A percentile compares a stretch with the other conserved stretches of the same genome.
Conservation (phyloP, 2,113 vertebrate species). For the human region DNA sequence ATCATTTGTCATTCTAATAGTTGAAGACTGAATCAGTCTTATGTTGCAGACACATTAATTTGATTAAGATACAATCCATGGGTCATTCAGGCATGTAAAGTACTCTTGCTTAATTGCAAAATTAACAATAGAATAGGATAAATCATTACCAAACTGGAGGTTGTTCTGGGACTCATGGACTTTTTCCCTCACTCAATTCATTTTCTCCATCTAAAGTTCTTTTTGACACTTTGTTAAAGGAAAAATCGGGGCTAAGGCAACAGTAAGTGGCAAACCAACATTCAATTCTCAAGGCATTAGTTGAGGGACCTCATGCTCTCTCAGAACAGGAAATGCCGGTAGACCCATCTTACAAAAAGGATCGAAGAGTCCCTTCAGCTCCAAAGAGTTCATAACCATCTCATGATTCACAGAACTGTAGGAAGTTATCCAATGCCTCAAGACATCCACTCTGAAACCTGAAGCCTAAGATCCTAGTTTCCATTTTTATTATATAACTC, state of each 20-base stretch:
- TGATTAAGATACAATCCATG: slow-evolving; percentile 38
- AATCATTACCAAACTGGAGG: not conserved
- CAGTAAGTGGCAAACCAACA: not conserved
- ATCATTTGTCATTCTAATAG: slow-evolving; percentile 2
- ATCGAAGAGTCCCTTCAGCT: not conserved
- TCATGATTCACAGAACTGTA: not conserved
- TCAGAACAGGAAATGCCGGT: not conserved
- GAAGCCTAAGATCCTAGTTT: not conserved
- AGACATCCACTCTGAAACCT: slow-evolving; percentile 5
- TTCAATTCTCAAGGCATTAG: not conserved
- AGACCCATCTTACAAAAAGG: not conserved
- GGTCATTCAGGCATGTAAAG: not conserved
- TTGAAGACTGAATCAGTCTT: slow-evolving; percentile 24
- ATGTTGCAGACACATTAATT: slow-evolving; percentile 67
- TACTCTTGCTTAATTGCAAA: slow-evolving; percentile 62
- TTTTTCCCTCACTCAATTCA: slow-evolving; percentile 3
- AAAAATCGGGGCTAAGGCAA: slow-evolving; percentile 1
- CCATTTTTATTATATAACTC: not conserved
- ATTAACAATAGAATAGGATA: slow-evolving; percentile 55
- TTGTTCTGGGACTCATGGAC: not conserved
- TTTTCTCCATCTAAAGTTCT: slow-evolving; percentile 45
- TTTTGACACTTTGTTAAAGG: slow-evolving; percentile 58
- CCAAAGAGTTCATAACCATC: not conserved
- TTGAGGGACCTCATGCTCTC: not conserved
- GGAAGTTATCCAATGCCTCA: not conserved